Evolutionary conservation across 2,113 vertebrate species (phyloP).

Genomic region (Catagonus wagneri): DNA sequence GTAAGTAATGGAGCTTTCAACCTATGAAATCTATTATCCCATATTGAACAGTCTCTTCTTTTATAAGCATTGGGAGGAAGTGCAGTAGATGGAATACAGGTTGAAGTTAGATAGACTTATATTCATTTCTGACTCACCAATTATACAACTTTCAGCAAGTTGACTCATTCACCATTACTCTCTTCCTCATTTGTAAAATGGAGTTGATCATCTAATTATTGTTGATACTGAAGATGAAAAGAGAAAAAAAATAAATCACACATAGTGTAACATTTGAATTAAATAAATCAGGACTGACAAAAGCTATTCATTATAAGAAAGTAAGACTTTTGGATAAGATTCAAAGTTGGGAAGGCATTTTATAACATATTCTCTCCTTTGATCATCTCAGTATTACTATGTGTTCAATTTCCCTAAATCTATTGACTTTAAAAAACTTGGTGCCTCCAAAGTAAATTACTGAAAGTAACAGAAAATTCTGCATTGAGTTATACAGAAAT

Average conservation of each 20-base stretch:
- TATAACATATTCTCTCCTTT: neutral
- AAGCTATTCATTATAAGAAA: neutral
- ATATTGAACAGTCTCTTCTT: neutral
- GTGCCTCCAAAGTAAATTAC: neutral
- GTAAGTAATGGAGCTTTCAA: neutral
- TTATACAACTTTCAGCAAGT: neutral
- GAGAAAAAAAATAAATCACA: neutral
- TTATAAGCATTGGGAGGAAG: neutral
- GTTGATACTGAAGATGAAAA: neutral
- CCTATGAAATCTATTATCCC: neutral
- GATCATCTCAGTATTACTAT: neutral
- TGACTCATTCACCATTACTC: neutral
- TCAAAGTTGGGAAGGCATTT: neutral
- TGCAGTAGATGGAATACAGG: neutral
- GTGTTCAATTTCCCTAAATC: neutral
- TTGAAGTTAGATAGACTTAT: neutral
- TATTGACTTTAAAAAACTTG: constrained; percentile 17
- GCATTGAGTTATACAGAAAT: neutral
- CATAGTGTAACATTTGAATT: neutral
- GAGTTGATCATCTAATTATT: neutral
- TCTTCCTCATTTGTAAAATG: neutral
- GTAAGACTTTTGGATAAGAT: neutral
- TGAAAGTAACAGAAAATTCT: constrained; percentile 32
- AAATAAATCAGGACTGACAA: neutral
- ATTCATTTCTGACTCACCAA: neutral